Conservation (phyloP, 2,797 vertebrate genomes). For the Fratercula arctica region DNA sequence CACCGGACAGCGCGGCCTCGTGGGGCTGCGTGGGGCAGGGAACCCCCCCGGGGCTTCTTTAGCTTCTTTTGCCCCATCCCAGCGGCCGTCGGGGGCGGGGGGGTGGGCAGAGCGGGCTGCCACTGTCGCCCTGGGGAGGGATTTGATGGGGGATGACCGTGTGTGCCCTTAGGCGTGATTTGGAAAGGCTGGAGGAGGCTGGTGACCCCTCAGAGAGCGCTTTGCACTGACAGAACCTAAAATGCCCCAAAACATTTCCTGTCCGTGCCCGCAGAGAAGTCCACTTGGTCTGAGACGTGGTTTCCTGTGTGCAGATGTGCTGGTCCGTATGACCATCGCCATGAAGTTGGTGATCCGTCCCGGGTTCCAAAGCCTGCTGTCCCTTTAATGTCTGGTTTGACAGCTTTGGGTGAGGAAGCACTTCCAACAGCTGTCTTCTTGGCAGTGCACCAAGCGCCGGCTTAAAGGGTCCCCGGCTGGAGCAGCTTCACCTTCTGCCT, state of each 20-base stretch:
- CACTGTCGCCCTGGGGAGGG: accelerated
- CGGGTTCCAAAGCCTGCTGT: slow-evolving; percentile 63
- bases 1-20: accelerated
- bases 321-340: not conserved
- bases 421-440: slow-evolving; percentile 98
- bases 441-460: slow-evolving; percentile 89
- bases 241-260: not conserved
- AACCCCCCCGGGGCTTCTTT: no score
- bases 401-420: slow-evolving; percentile 90
- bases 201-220: not conserved
- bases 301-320: not conserved
- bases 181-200: not conserved
- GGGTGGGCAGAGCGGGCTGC: not conserved
- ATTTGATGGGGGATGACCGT: not conserved
- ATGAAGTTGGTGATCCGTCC: slow-evolving; percentile 52
- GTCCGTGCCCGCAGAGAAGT: not conserved
- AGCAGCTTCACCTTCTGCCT: slow-evolving; percentile 80
- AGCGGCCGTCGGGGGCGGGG: no score
- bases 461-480: slow-evolving; percentile 89
- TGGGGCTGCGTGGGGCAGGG: not conserved
- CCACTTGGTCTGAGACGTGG: not conserved
- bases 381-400: slow-evolving; percentile 88
- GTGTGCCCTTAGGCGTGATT: accelerated
- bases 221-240: not conserved
- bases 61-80: accelerated